Evolutionary conservation across 1,140 invertebrate species (phyloP).

Genomic region (Rhynchophorus ferrugineus): DNA sequence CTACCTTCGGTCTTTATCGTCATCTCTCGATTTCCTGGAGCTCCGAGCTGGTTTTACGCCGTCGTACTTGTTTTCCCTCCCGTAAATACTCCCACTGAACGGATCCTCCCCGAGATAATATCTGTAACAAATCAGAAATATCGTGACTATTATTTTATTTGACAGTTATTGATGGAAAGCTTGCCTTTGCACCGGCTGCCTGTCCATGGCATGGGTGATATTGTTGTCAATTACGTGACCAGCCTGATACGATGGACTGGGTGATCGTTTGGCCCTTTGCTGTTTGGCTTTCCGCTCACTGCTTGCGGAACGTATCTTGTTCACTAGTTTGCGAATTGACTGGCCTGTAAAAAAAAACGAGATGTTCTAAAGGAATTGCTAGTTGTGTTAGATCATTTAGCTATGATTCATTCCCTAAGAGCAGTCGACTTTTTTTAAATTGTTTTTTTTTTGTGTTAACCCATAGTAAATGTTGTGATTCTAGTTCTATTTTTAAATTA

Average conservation of each 20-base stretch:
- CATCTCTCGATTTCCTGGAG: slow-evolving; percentile 24
- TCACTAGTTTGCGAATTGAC: slow-evolving; percentile 68
- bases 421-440: not conserved
- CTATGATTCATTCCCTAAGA: slow-evolving; percentile 7
- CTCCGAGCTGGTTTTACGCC: slow-evolving; percentile 44
- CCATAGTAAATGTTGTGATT: not conserved
- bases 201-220: slow-evolving; percentile 32
- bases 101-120: slow-evolving; percentile 80
- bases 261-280: slow-evolving; percentile 43
- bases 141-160: not conserved
- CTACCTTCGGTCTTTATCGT: slow-evolving; percentile 24
- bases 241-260: slow-evolving; percentile 52
- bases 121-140: slow-evolving; percentile 5
- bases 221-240: slow-evolving; percentile 54
- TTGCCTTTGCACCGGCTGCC: slow-evolving; percentile 52
- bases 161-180: not conserved
- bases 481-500: not conserved
- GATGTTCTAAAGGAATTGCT: slow-evolving; percentile 4
- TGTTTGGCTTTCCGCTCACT: slow-evolving; percentile 60
- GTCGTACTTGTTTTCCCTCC: slow-evolving; percentile 69
- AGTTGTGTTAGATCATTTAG: slow-evolving; percentile 4
- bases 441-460: not conserved
- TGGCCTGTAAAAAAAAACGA: slow-evolving; percentile 44
- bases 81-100: slow-evolving; percentile 70
- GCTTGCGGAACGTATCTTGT: slow-evolving; percentile 67